Conservation (phyloP, 2,888 invertebrate genomes). For the Drosophila nr. fundita region DNA sequence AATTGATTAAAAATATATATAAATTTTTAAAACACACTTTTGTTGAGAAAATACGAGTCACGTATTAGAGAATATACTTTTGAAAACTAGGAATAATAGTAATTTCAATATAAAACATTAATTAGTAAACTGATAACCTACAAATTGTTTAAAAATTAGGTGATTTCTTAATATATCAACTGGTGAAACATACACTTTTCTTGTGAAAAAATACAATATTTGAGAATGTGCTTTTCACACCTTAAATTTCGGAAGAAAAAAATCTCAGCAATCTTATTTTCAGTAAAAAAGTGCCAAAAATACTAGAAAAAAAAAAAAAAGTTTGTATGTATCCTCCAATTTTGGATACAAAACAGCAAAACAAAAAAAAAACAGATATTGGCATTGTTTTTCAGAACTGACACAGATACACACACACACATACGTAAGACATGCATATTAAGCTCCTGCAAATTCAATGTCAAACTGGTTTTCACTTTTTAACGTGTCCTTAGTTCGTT, state of each 20-base stretch:
- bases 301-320: background rate
- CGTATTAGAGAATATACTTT: background rate
- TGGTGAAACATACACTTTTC: background rate
- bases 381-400: slow-evolving; percentile 58
- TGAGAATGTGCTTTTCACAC: background rate
- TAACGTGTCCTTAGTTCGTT: slow-evolving; percentile 73
- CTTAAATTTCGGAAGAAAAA: background rate
- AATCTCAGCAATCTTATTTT: background rate
- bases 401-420: slow-evolving; percentile 20
- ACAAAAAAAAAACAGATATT: slow-evolving; percentile 1
- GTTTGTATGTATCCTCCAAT: slow-evolving; percentile 7
- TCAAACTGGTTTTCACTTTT: slow-evolving; percentile 75
- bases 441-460: slow-evolving; percentile 62
- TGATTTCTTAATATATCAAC: background rate
- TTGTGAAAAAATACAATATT: background rate
- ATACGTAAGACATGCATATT: slow-evolving; percentile 12
- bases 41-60: background rate
- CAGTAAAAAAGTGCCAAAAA: slow-evolving; percentile 1
- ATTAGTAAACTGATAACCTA: background rate
- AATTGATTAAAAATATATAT: background rate
- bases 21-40: accelerated
- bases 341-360: slow-evolving; percentile 7
- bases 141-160: background rate
- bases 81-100: background rate
- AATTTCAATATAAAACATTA: background rate